Evolutionary conservation across 2,113 vertebrate genomes (phyloP), one percentile per base, ranked within the genome.

Genomic region (Fulica atra): DNA sequence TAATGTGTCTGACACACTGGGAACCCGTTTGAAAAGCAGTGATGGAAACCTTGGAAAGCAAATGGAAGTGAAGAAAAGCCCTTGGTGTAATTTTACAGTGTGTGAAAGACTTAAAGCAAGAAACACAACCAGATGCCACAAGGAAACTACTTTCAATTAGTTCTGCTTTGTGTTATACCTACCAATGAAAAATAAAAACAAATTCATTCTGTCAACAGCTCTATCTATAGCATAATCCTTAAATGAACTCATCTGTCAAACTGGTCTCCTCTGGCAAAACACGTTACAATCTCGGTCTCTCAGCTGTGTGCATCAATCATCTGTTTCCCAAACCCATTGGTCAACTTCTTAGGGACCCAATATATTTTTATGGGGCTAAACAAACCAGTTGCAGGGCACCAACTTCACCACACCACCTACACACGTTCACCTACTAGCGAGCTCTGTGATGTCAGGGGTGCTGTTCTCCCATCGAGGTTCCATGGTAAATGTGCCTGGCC

Each of bases 281-380:
- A 94, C 81, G 94, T 71, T 74, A 96, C 97, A 97, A 96, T 97
- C 97, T 97, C 26, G 54, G 93, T 78, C 94, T 93, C 97, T 98
- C 98, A 98, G 98, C 98, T 98, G 98, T 96, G 97, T 80, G 96
- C 96, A 98, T 98, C 98, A 98, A 98, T 98, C 98, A 98, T 87
- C 93, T 96, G 56, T 92, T 98, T 98, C 97, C 97, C 94, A 97
- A 98, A 97, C 76, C 89, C 94, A 97, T 96, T 97, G 91, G 97
- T 98, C 98, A 98, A 96, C 98, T 96, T 97, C 97, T 97, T 92
- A 48, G n/a, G 81, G 93, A 90, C 93, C 91, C 83, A 93, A 68
- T 98, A 96, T 98, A 98, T 98, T 98, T 98, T 98, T 97, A 96
- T 95, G 97, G 14, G 84, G 0, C 84, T 90, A 56, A 96, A 97